A percentile compares a stretch with the other conserved stretches of the same genome.
These are phyloP conservation scores for Amblyteles armatorius DNA, from an alignment of 2,888 invertebrate species.

Conservation along the genomic window DNA sequence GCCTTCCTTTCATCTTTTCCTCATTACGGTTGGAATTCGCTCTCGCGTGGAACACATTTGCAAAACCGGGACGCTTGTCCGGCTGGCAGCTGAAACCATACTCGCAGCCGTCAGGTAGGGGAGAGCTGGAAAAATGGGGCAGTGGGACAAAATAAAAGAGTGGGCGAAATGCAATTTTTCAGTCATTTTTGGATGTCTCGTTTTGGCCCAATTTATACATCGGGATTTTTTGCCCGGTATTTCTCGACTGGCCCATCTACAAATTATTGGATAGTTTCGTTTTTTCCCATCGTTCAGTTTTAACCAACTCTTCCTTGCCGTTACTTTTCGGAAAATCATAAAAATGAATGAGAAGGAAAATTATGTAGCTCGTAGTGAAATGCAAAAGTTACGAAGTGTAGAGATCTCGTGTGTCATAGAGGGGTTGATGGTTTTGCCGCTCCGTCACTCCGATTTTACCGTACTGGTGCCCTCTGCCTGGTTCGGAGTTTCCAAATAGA, in stretches of 20 bases:
- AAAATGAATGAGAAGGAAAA: background rate
- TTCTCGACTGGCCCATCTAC: too few species aligned
- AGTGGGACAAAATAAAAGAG: too few species aligned
- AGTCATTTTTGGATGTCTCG: too few species aligned
- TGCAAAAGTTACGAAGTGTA: conserved; percentile 25
- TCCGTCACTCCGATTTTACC: background rate
- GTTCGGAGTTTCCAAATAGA: conserved; percentile 25
- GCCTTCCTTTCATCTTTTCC: background rate
- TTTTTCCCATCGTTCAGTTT: too few species aligned
- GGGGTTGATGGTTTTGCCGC: background rate
- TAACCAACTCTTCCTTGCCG: too few species aligned
- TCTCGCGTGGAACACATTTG: background rate
- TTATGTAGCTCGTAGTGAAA: conserved; percentile 1
- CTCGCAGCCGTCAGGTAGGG: background rate
- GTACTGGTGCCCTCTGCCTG: background rate
- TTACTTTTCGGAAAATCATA: background rate
- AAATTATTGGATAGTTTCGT: too few species aligned
- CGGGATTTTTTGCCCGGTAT: too few species aligned
- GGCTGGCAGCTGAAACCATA: background rate
- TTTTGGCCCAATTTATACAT: too few species aligned
- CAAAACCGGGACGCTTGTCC: background rate
- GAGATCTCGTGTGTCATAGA: conserved; percentile 1
- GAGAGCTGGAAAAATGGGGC: too few species aligned
- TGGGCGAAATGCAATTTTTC: too few species aligned
- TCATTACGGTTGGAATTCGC: background rate